Percentiles rank a stretch among this genome's conserved stretches.
phyloP scores from a whole-genome alignment of 2,797 vertebrate species.

The Acanthurus lineatus region DNA sequence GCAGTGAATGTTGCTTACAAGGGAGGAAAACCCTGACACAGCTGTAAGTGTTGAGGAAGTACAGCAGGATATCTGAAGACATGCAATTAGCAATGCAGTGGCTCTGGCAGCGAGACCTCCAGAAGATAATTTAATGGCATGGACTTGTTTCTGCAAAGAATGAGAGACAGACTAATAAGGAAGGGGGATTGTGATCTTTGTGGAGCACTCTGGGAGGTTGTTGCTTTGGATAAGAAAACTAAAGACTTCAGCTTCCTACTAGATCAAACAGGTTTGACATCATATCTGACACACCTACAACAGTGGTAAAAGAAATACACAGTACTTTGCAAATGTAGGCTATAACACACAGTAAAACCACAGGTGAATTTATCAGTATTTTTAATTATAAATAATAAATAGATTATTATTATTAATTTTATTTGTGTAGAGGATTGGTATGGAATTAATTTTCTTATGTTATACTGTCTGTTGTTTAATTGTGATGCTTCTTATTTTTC shows the following conservation, averaged over 20 bases:
- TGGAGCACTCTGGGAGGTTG: conserved; percentile 1
- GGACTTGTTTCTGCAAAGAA: conserved; percentile 36
- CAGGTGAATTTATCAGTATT: no score
- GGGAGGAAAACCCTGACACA: conserved; percentile 67
- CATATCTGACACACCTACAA: not conserved
- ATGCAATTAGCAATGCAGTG: conserved; percentile 60
- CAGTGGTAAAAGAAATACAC: no score
- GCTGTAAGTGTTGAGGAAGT: conserved; percentile 73
- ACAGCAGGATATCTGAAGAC: conserved; percentile 70
- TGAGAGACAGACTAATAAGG: conserved; percentile 15
- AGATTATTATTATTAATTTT: no score
- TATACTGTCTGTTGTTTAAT: no score
- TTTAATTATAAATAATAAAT: no score
- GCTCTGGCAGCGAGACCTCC: conserved; percentile 39
- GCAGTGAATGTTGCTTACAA: conserved; percentile 28
- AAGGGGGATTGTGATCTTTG: not conserved
- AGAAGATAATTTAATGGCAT: conserved; percentile 58
- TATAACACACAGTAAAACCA: no score
- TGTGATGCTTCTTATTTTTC: no score
- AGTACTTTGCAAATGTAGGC: no score
- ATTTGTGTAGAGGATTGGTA: no score
- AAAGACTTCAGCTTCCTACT: conserved; percentile 3
- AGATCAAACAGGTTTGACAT: conserved; percentile 11
- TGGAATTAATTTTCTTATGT: no score
- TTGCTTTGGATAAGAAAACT: not conserved